Evolutionary conservation across 2,797 vertebrate species (phyloP).

Genomic region (Rachycentron canadum): DNA sequence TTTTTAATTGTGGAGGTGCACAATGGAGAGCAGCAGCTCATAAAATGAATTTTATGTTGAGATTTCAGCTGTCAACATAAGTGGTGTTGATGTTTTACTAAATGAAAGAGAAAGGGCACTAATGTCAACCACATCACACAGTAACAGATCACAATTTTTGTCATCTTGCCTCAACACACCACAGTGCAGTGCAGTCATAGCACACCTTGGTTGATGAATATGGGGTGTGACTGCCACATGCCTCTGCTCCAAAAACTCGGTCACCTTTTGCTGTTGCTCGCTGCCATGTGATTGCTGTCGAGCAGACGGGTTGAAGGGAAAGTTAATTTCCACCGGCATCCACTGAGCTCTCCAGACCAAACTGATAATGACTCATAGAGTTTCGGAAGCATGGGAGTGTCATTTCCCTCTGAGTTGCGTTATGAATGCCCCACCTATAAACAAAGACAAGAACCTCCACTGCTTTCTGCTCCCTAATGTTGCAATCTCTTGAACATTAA

Average conservation of each 20-base stretch:
- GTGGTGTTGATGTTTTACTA: not conserved
- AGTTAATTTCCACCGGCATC: not conserved
- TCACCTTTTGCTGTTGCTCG: not conserved
- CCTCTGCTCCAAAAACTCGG: not conserved
- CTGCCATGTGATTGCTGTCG: not conserved
- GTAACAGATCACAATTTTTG: not conserved
- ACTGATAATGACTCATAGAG: not conserved
- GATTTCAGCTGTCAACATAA: not conserved
- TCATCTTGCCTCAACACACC: not conserved
- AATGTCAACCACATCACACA: not conserved
- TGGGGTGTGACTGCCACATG: not conserved
- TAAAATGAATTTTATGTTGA: too few relatives aligned
- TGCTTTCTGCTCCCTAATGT: conserved; percentile 28
- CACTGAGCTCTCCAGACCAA: not conserved
- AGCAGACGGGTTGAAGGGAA: not conserved
- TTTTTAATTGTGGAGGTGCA: not conserved
- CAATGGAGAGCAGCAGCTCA: too few relatives aligned
- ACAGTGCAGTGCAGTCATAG: conserved; percentile 5
- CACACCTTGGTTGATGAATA: not conserved
- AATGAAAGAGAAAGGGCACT: not conserved
- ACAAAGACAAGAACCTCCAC: conserved; percentile 15
- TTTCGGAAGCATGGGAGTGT: not conserved
- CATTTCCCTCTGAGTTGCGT: conserved; percentile 4
- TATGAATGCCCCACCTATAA: not conserved
- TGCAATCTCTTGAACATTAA: conserved; percentile 71